Evolutionary conservation across 2,113 vertebrate species (phyloP).

Genomic region (Eulemur rufifrons): DNA sequence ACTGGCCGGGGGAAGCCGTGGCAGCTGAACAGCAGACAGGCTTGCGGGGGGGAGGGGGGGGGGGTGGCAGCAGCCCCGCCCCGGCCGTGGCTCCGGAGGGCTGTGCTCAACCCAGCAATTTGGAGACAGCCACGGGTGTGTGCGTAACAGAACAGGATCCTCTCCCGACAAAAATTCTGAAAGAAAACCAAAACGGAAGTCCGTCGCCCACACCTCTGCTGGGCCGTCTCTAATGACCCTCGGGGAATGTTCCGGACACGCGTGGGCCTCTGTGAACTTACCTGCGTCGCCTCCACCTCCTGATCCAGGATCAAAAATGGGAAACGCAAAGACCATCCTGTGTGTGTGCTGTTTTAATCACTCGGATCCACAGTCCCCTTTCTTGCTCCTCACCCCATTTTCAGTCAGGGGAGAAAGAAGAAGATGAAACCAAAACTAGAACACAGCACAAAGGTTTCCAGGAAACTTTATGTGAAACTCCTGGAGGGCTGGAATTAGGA

Average conservation of each 20-base stretch:
- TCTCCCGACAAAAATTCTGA: conserved; percentile 15
- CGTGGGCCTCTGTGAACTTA: neutral
- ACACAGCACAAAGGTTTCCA: neutral
- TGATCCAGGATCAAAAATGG: neutral
- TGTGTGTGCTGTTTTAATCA: neutral
- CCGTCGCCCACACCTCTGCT: neutral
- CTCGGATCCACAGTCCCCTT: neutral
- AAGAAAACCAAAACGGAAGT: conserved; percentile 57
- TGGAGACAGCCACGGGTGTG: neutral
- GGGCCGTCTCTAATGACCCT: neutral
- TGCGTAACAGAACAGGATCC: conserved; percentile 46
- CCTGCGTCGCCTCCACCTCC: neutral
- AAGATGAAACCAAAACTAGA: neutral
- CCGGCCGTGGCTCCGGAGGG: neutral
- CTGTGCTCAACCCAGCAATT: conserved; percentile 46
- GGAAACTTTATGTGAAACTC: neutral
- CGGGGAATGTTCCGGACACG: neutral
- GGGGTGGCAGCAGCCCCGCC: neutral
- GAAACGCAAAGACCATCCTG: neutral
- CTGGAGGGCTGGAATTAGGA: neutral
- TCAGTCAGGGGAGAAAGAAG: neutral
- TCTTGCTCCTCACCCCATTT: neutral
- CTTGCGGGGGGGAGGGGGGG: too few species aligned
- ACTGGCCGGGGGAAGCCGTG: neutral
- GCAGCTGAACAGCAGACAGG: neutral